Base-by-base conservation (phyloP, 2,888 invertebrate genomes). In the Harpalus rufipes region DNA sequence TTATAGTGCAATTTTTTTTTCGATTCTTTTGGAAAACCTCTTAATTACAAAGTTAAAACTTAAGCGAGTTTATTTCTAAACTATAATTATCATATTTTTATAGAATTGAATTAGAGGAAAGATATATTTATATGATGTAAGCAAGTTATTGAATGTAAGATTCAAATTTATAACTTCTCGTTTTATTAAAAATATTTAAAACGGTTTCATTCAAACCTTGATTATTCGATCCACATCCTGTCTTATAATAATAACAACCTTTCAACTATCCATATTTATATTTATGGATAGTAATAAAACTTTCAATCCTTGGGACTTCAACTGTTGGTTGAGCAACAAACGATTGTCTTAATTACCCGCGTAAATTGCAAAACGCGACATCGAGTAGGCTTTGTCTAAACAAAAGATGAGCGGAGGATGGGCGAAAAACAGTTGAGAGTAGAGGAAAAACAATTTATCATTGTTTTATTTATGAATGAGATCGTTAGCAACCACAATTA, bases 401-500 rank as follows among this genome's bases (percentile, higher is more conserved):
- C 63, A 63, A 63, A 63, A 21, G 63, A 12, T 7, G 21, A 21
- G 18, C 63, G 21, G 21, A 63, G 21, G 63, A 12, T 12, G 21
- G 63, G 8, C 63, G 21, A 63, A 63, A 63, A 63, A 63, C 63
- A 63, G 63, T 21, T 63, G 63, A 63, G 59, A 32, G 58, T 56
- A 79, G 18, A 79, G 79, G 32, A 63, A 63, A 63, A 63, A 63
- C 63, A 63, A 63, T 63, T 51, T 51, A 81, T 63, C 65, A 81
- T 81, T 81, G 81, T 81, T 81, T 81, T 81, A 81, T 81, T 81
- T 81, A 81, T 81, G 81, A 81, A 65, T 41, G 81, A 65, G 51
- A 72, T 81, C 68, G 81, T 81, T 81, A 81, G 65, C 68, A 41
- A 65, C 41, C 21, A 63, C 63, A 63, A 63, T 63, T 63, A 63